Evolutionary conservation across 35 echinoderm and acorn worm species (phyloP), one percentile per base, ranked within the genome.

Genomic region (Holothuria glaberrima): DNA sequence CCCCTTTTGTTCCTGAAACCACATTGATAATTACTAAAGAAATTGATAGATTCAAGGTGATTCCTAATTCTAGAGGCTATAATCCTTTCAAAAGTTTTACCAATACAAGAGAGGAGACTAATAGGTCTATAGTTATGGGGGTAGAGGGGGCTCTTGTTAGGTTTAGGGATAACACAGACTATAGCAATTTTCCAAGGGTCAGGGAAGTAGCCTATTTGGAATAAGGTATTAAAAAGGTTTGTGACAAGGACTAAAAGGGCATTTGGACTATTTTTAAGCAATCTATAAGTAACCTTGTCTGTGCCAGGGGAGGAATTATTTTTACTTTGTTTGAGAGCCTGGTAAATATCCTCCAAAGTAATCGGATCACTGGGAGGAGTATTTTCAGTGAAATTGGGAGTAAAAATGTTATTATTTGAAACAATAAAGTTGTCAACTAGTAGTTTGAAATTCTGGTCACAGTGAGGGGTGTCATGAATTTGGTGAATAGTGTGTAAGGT

Each of bases 71-170:
- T 59, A 13, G 12, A 21, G 58, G 12, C 58, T 12, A 59, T 65
- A 28, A 65, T 65, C 17, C 61, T 65, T 17, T 65, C 61, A 65
- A 65, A 65, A 16, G 61, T 65, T 65, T 65, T n/a, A n/a, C n/a
- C n/a, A n/a, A n/a, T n/a, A n/a, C n/a, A n/a, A n/a, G n/a, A n/a
- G n/a, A n/a, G n/a, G n/a, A n/a, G n/a, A n/a, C n/a, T n/a, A n/a
- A n/a, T n/a, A n/a, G n/a, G n/a, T n/a, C n/a, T n/a, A n/a, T 65
- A 65, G 61, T 65, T 65, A 46, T 46, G 10, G 44, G 44, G 44
- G 44, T 46, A 46, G 4, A 46, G 10, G 10, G 4, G 44, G 10
- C 17, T n/a, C 16, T 65, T 65, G 17, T 65, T 65, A 16, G 61
- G 61, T 65, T 28, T 65, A 6, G 61, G 61, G 3, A 65, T 4